Evolutionary conservation across 2,797 vertebrate genomes (phyloP).

Genomic region (Enteromius unitaeniatus): DNA sequence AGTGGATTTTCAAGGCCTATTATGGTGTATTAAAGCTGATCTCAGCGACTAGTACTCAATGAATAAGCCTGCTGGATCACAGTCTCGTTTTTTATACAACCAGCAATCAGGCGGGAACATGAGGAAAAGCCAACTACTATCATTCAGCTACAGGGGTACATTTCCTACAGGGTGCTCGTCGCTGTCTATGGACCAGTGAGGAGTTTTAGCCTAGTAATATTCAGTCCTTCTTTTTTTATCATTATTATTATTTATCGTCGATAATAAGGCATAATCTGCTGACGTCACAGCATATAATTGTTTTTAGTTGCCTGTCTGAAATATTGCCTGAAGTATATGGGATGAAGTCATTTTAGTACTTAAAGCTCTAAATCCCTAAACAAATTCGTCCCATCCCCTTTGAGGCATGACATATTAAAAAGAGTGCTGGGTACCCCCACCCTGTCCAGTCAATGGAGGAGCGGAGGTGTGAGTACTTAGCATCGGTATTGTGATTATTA

Average conservation of each 20-base stretch:
- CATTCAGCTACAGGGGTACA: conserved; percentile 43
- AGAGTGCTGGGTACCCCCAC: conserved; percentile 21
- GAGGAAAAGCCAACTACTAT: conserved; percentile 46
- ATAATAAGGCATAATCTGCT: conserved; percentile 58
- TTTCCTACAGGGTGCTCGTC: conserved; percentile 46
- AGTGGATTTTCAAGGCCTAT: conserved; percentile 51
- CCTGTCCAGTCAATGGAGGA: conserved; percentile 30
- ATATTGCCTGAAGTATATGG: conserved; percentile 55
- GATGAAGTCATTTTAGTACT: conserved; percentile 48
- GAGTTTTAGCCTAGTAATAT: conserved; percentile 35
- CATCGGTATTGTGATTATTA: conserved; percentile 52
- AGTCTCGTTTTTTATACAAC: conserved; percentile 42
- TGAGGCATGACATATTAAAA: conserved; percentile 44
- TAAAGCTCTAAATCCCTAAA: conserved; percentile 48
- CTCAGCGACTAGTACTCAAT: conserved; percentile 33
- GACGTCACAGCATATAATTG: conserved; percentile 43
- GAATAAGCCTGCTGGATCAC: conserved; percentile 40
- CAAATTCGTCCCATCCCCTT: conserved; percentile 31
- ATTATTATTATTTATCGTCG: not conserved
- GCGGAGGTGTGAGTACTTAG: conserved; percentile 47
- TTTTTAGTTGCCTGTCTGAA: conserved; percentile 58
- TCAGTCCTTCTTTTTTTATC: conserved; percentile 48
- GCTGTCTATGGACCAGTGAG: conserved; percentile 33
- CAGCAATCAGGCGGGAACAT: conserved; percentile 42
- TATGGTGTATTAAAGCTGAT: conserved; percentile 42